Evolutionary conservation across 2,888 invertebrate species (phyloP), one percentile per base, ranked within the genome.

Genomic region (Meteorus cinctellus): DNA sequence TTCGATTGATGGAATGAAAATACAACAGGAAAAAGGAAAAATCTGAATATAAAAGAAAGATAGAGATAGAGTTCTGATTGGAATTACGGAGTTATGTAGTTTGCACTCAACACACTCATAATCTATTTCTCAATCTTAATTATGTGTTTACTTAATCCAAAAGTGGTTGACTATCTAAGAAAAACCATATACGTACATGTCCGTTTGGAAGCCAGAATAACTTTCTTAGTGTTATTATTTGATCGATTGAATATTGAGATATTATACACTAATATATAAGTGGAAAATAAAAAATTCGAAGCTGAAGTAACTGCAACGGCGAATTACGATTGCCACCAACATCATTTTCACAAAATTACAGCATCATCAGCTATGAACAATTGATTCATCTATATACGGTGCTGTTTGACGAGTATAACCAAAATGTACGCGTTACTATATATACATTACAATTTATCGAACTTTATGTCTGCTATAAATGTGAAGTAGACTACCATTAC

Each of bases 401-500:
- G 16, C 14, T 55, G 31, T 71, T 41, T 24, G 31, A 59, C 8
- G 14, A 62, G 34, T 41, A 48, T 48, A 48, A 16, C 5, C n/a
- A 48, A n/a, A 48, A 59, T 60, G 24, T 41, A 14, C 19, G 14
- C n/a, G 29, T 12, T 69, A 27, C 69, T 48, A 74, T 69, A 74
- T 69, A 69, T 5, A 63, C 8, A 48, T 69, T 55, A 36, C 14
- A 34, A 70, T 41, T 70, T 70, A 12, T 31, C 31, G 41, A 60
- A 59, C 12, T 27, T 70, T 36, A n/a, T 69, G 5, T 12, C 36
- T 70, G 29, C 34, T 6, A 6, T 55, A 69, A 31, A 31, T 48
- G 36, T n/a, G 16, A 70, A 70, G 60, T 60, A 60, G 41, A 41
- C 34, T 36, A 60, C 36, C 70, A 36, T n/a, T 70, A 27, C 36